Base-by-base conservation (phyloP, 1,140 invertebrate genomes). In the Atta cephalotes region DNA sequence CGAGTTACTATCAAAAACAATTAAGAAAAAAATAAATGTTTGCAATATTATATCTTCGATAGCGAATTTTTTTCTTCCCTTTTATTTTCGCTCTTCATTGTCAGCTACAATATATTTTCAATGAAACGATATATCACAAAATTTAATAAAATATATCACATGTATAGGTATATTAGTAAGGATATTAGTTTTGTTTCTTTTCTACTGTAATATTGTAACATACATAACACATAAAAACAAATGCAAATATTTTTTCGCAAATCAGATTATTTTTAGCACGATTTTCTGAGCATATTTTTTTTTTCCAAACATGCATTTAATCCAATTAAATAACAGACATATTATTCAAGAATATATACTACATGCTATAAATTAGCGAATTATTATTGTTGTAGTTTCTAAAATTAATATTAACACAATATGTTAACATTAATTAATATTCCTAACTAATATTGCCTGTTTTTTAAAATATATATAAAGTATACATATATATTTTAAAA, bases 1-100 rank as follows among this genome's bases (percentile, higher is more conserved):
- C 6, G 95, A 93, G 0, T 95, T 95, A 0, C 96, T 96, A 56
- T 96, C 95, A 68, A 65, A 87, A 87, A 21, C 96, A 95, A 78
- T 93, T 95, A 18, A 76, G 58, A 95, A 92, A 65, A 95, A 95
- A 18, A 77, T 21, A 28, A 91, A 85, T 1, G 68, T 86, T 51
- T 92, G 88, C 0, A 85, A 65, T 0, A 82, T 77, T 49, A 92
- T 88, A 21, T 86, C 70, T 4, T 85, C 58, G 10, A 86, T 31
- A 7, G 72, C 60, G 0, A 91, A 56, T 21, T 80, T 53, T 49
- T 68, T 71, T 12, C 21, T 56, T 45, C 39, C 10, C 9, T n/a
- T 2, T 62, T 49, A 45, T 53, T n/a, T 66, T 65, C 14, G 25
- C 4, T 31, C 0, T 82, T 39, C 3, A 72, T 71, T 51, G 49